phyloP scores from a whole-genome alignment of 1,140 invertebrate genomes.

The Pectinophora gossypiella region DNA sequence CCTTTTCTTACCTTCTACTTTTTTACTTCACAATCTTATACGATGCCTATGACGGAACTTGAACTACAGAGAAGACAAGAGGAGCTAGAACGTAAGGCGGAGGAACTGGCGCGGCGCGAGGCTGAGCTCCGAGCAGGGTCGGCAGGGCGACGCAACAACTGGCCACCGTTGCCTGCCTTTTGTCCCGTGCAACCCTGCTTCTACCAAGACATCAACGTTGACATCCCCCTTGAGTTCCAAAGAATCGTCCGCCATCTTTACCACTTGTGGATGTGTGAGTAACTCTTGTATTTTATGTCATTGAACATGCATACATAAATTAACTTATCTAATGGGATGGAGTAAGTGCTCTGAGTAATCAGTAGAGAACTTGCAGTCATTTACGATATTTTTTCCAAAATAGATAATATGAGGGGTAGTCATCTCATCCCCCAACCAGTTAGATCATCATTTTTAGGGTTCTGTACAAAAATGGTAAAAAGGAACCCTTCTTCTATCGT shows the following conservation, averaged over 20 bases:
- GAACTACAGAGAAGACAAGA: conserved; percentile 84
- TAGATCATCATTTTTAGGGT: too few species aligned
- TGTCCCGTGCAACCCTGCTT: conserved; percentile 98
- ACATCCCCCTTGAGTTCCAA: conserved; percentile 98
- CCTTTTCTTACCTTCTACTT: too few species aligned
- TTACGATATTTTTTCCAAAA: too few species aligned
- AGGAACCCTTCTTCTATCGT: too few species aligned
- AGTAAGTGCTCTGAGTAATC: too few species aligned
- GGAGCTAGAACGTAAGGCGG: conserved; percentile 90
- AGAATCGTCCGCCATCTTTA: conserved; percentile 95
- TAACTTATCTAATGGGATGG: too few species aligned
- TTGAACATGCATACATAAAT: too few species aligned
- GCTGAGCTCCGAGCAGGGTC: conserved; percentile 86
- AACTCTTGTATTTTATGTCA: too few species aligned
- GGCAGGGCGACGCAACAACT: conserved; percentile 93
- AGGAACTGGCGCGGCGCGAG: conserved; percentile 91
- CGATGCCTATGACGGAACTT: conserved; percentile 11
- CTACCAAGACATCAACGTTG: conserved; percentile 99
- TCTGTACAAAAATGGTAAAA: too few species aligned
- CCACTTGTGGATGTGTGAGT: conserved; percentile 98
- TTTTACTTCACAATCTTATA: not conserved
- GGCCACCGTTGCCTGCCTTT: conserved; percentile 95
- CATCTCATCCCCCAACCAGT: too few species aligned
- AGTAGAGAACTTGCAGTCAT: too few species aligned
- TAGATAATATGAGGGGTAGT: too few species aligned